Percentiles rank a stretch among this genome's conserved stretches.
Evolutionary conservation across 2,888 invertebrate genomes (phyloP).

Genomic region (Electrophaes corylata): DNA sequence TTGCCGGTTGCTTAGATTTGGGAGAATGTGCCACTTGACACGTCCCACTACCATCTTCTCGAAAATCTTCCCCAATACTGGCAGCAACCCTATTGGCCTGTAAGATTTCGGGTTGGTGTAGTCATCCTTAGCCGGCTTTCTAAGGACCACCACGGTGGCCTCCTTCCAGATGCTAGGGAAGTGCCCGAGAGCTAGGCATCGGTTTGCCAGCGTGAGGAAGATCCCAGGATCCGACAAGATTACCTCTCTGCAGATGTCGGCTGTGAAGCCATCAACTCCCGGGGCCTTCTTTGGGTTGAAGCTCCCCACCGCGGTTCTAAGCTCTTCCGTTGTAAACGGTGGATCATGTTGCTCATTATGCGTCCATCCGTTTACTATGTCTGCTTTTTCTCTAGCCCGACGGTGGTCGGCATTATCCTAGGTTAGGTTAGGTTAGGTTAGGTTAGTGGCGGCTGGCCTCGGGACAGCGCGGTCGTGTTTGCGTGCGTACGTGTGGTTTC

Average conservation of each 20-base stretch:
- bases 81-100: no score
- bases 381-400: neutral
- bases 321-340: conserved; percentile 27
- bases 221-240: neutral
- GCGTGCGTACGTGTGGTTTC: no score
- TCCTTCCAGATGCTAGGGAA: neutral
- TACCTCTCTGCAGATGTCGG: neutral
- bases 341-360: neutral
- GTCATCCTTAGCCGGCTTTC: no score
- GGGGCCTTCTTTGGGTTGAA: conserved; percentile 40
- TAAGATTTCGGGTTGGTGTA: no score
- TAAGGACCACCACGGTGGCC: neutral
- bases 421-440: conserved; percentile 12
- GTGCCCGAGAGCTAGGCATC: neutral
- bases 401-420: conserved; percentile 18
- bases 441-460: neutral
- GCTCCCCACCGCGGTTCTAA: neutral
- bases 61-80: neutral
- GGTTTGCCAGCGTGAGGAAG: neutral
- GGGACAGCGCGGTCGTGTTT: no score
- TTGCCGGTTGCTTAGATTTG: neutral
- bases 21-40: neutral
- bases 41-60: neutral
- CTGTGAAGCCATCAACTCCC: conserved; percentile 5
- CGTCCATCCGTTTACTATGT: conserved; percentile 7